Conservation (phyloP, 2,797 vertebrate species). For the Okamejei kenojei region DNA sequence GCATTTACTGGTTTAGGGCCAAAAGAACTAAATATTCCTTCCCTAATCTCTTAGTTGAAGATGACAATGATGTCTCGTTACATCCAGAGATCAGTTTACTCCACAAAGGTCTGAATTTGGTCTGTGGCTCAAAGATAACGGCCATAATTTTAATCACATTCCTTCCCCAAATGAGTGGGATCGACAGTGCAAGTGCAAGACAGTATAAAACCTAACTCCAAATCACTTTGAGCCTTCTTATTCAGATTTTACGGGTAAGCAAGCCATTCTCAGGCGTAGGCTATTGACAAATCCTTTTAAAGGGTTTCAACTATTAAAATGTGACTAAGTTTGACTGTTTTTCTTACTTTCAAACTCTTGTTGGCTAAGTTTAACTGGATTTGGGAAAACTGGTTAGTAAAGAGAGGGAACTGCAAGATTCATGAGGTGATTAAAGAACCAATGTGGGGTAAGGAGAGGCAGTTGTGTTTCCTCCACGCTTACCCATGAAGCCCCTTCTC, state of each 20-base stretch:
- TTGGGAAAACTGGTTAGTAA: not conserved
- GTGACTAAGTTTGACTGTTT: not conserved
- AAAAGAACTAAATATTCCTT: not conserved
- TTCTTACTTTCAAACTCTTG: not conserved
- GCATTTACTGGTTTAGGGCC: not conserved
- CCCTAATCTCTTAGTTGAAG: not conserved
- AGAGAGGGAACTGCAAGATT: not conserved
- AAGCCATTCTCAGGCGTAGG: not conserved
- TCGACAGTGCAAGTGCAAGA: not conserved
- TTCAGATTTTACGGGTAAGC: not conserved
- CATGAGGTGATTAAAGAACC: not conserved
- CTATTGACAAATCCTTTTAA: not conserved
- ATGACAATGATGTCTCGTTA: not conserved
- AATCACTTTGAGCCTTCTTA: not conserved
- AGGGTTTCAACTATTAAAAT: too few species aligned
- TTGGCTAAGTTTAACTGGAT: not conserved
- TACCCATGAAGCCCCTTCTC: not conserved
- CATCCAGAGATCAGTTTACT: not conserved
- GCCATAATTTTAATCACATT: not conserved
- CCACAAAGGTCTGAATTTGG: not conserved
- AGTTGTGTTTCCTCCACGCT: not conserved
- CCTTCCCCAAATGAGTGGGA: not conserved
- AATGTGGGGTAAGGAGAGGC: not conserved
- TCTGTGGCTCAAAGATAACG: not conserved
- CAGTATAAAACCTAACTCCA: not conserved